phyloP scores from a whole-genome alignment of 1,140 invertebrate species.

The Callitettix versicolor region DNA sequence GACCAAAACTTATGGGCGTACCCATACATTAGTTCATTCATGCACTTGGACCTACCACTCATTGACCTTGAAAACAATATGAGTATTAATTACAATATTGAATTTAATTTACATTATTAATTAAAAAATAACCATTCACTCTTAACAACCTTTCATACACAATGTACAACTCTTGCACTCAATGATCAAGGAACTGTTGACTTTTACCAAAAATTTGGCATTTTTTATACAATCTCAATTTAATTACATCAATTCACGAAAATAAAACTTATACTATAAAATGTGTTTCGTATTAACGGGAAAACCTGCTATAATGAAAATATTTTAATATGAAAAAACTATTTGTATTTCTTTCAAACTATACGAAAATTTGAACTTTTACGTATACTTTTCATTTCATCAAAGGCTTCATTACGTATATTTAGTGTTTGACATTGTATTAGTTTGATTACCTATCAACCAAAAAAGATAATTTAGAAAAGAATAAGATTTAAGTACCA shows the following conservation, averaged over 20 bases:
- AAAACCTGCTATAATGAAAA: not conserved
- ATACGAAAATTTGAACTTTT: not conserved
- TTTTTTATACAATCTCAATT: slow-evolving; percentile 1
- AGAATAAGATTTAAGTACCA: too few species aligned
- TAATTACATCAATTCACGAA: not conserved
- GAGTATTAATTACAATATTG: not conserved
- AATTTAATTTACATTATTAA: slow-evolving; percentile 7
- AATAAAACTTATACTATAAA: not conserved
- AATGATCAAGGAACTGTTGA: slow-evolving; percentile 3
- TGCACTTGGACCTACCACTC: too few species aligned
- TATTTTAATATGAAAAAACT: not conserved
- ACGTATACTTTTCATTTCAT: slow-evolving; percentile 4
- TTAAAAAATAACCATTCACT: not conserved
- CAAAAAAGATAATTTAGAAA: too few species aligned
- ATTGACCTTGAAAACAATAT: too few species aligned
- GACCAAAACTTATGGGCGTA: too few species aligned
- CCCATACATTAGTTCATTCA: too few species aligned
- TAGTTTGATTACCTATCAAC: too few species aligned
- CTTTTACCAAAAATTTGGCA: not conserved
- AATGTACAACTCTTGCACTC: not conserved
- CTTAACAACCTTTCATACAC: not conserved
- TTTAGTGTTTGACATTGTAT: not conserved
- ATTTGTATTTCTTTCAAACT: not conserved
- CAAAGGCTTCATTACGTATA: slow-evolving; percentile 8
- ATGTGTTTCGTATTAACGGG: not conserved